A percentile compares a stretch with the other conserved stretches of the same genome.
Conservation (phyloP, 2,113 vertebrate species). For the Amblyornis subalaris region DNA sequence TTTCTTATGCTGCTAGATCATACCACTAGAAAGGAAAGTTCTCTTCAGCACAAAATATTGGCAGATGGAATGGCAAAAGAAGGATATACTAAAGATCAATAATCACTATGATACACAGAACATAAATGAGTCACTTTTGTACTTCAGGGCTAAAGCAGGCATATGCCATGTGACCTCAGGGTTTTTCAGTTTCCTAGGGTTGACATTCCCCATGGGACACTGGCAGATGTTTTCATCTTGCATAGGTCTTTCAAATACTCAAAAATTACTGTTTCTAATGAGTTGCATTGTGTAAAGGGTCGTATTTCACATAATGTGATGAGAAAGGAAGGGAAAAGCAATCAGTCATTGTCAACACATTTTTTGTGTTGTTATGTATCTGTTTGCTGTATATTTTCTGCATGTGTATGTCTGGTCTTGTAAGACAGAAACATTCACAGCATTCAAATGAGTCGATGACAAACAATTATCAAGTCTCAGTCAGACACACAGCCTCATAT, state of each 20-base stretch:
- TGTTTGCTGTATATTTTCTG: background rate
- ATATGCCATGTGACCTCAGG: background rate
- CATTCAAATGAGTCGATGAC: background rate
- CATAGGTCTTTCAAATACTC: background rate
- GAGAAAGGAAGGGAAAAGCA: background rate
- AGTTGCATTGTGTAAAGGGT: background rate
- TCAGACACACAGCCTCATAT: background rate
- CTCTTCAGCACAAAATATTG: slow-evolving; percentile 1
- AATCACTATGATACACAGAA: background rate
- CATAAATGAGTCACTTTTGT: background rate
- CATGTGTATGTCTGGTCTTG: background rate
- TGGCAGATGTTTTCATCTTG: background rate
- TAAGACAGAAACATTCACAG: background rate
- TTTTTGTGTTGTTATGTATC: background rate
- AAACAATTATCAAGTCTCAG: background rate
- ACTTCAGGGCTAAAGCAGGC: background rate
- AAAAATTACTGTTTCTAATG: background rate
- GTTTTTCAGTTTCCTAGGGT: background rate
- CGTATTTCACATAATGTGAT: background rate
- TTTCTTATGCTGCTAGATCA: background rate
- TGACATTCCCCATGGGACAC: background rate
- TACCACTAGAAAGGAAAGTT: background rate
- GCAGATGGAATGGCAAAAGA: background rate
- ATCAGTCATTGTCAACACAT: background rate
- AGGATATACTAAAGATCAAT: background rate